A percentile compares a stretch with the other conserved stretches of the same genome.
These are phyloP conservation scores for Calameuta idolon DNA, from an alignment of 2,888 invertebrate species.

Conservation along the genomic window DNA sequence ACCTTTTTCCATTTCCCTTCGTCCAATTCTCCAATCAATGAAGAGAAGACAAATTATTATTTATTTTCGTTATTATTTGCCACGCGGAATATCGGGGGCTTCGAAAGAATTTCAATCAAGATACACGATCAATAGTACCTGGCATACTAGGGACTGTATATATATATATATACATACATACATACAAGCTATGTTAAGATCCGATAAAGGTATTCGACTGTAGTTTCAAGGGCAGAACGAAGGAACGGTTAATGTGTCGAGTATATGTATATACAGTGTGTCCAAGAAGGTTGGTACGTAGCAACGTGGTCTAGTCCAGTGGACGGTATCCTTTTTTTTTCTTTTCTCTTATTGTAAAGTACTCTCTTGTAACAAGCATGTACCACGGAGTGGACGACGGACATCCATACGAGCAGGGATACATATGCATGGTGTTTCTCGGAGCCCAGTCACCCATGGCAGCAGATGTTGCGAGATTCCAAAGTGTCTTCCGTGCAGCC, in stretches of 20 bases:
- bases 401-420: slow-evolving; percentile 1
- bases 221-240: neutral
- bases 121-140: neutral
- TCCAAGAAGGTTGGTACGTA: neutral
- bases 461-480: slow-evolving; percentile 54
- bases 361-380: slow-evolving; percentile 3
- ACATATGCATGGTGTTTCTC: slow-evolving; percentile 29
- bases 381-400: slow-evolving; percentile 6
- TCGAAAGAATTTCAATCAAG: neutral
- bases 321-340: neutral
- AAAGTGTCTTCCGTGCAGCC: slow-evolving; percentile 42
- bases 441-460: slow-evolving; percentile 38
- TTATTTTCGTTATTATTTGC: neutral
- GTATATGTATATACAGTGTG: neutral
- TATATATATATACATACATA: no score
- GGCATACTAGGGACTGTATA: neutral
- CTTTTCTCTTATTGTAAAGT: neutral
- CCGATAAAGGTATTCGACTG: neutral
- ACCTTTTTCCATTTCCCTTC: neutral
- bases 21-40: neutral
- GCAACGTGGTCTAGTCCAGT: neutral
- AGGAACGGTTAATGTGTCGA: neutral
- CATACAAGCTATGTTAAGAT: neutral
- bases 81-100: neutral
- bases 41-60: neutral